These are phyloP conservation scores for Microplitis mediator DNA, from an alignment of 1,140 invertebrate genomes.

Conservation along the genomic window DNA sequence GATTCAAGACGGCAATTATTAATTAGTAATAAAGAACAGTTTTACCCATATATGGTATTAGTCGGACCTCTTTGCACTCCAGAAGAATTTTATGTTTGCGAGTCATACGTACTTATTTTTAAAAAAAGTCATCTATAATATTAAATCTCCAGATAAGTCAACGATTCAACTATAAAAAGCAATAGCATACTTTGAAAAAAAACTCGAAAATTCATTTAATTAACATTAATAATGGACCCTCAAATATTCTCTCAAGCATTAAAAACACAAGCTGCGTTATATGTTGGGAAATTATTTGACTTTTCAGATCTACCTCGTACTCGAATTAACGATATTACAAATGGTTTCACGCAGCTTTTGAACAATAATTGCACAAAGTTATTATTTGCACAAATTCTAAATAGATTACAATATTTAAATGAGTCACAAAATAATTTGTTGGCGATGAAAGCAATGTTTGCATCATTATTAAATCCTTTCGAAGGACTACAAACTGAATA, in stretches of 20 bases:
- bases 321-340: slow-evolving; percentile 1
- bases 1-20: background rate
- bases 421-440: no score
- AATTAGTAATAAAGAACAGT: slow-evolving; percentile 1
- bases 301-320: slow-evolving; percentile 6
- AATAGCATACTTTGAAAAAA: slow-evolving; percentile 1
- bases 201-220: slow-evolving; percentile 9
- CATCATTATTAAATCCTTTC: no score
- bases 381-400: no score
- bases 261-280: background rate
- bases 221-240: background rate
- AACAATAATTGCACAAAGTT: no score
- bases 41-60: slow-evolving; percentile 14
- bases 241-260: background rate
- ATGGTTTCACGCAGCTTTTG: no score
- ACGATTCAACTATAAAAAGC: slow-evolving; percentile 13
- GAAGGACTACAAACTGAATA: no score
- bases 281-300: background rate
- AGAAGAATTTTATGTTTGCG: slow-evolving; percentile 2
- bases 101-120: background rate
- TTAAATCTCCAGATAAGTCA: background rate
- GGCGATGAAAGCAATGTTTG: no score
- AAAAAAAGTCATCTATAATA: background rate
- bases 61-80: slow-evolving; percentile 1
- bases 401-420: no score